Evolutionary conservation across 2,888 invertebrate species (phyloP).

Genomic region (Crossocerus cetratus): DNA sequence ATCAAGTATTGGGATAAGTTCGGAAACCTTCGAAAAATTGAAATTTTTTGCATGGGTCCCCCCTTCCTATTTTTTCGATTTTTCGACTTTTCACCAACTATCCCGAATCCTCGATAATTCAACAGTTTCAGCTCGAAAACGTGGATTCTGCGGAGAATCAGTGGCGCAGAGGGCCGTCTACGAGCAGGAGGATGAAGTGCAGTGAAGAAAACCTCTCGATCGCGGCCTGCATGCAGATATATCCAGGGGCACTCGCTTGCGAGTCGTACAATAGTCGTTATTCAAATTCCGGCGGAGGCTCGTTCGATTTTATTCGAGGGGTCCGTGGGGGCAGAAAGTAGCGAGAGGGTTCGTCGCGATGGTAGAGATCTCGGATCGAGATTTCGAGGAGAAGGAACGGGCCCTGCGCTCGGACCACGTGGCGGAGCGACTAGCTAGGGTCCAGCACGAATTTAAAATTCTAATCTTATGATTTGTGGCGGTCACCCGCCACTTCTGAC

Average conservation of each 20-base stretch:
- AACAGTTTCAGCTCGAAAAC: too few relatives aligned
- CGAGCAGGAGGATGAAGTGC: too few relatives aligned
- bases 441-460: constrained; percentile 72
- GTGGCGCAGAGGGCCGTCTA: too few relatives aligned
- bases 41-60: too few relatives aligned
- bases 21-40: too few relatives aligned
- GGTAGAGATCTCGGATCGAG: constrained; percentile 70
- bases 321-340: constrained; percentile 36
- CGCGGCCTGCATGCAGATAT: constrained; percentile 22
- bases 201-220: not conserved
- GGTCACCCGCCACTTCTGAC: constrained; percentile 64
- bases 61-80: too few relatives aligned
- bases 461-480: constrained; percentile 76
- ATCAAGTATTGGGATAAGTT: too few relatives aligned
- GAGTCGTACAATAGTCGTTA: constrained; percentile 65
- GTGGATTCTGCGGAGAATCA: too few relatives aligned
- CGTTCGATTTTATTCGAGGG: constrained; percentile 63
- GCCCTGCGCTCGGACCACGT: constrained; percentile 62
- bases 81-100: too few relatives aligned
- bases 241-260: not conserved
- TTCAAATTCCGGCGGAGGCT: constrained; percentile 65
- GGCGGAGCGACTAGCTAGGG: constrained; percentile 35
- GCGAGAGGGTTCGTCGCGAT: constrained; percentile 52
- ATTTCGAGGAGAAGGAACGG: constrained; percentile 69
- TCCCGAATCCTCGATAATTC: too few relatives aligned